Evolutionary conservation across 2,113 vertebrate genomes (phyloP).

Genomic region (Paradoxurus hermaphroditus): DNA sequence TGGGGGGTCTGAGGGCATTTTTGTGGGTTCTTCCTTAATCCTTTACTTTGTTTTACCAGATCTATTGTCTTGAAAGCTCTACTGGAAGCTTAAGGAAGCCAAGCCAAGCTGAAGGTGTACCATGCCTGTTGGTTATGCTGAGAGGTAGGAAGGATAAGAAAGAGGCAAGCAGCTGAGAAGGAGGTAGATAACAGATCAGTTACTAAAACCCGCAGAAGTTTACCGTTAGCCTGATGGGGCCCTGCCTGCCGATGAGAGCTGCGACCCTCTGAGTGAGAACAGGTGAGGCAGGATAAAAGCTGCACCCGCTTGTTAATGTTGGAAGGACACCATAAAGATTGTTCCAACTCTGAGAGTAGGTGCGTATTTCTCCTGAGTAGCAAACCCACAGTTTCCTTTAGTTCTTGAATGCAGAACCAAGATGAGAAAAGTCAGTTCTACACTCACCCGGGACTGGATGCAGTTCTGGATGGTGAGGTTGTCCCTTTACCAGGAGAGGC

Average conservation of each 20-base stretch:
- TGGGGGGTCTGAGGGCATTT: background rate
- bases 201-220: background rate
- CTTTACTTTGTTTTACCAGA: background rate
- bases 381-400: conserved; percentile 69
- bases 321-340: background rate
- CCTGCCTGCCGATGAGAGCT: background rate
- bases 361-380: conserved; percentile 51
- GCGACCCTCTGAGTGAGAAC: background rate
- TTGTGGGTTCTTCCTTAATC: background rate
- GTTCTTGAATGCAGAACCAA: conserved; percentile 42
- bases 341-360: background rate
- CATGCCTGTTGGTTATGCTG: background rate
- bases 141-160: background rate
- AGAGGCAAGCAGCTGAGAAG: background rate
- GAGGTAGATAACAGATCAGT: too few species aligned
- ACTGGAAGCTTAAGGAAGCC: background rate
- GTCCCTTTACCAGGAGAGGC: background rate
- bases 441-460: background rate
- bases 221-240: background rate
- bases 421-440: background rate
- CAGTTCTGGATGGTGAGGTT: background rate
- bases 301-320: background rate
- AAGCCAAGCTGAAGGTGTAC: background rate
- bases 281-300: conserved; percentile 30
- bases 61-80: background rate